These are phyloP conservation scores for Pyrocephalus nanus DNA, from an alignment of 2,797 vertebrate species.

Conservation along the genomic window DNA sequence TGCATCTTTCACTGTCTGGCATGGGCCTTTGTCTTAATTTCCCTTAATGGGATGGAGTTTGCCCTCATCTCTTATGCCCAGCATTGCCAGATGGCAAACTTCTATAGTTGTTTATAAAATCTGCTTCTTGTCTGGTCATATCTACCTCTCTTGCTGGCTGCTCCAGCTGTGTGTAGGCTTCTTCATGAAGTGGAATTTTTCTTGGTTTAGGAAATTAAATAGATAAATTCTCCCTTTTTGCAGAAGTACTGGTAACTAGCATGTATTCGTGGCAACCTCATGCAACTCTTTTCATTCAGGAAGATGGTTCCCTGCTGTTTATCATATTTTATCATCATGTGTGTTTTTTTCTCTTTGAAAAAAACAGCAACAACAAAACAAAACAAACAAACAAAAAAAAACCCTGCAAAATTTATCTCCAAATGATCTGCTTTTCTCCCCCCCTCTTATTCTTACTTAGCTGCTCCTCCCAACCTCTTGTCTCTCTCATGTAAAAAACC, in stretches of 20 bases:
- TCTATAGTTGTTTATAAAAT: neutral
- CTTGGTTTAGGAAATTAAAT: neutral
- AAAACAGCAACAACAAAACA: neutral
- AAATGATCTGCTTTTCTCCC: fast-evolving
- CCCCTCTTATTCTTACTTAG: neutral
- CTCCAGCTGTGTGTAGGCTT: neutral
- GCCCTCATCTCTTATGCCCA: neutral
- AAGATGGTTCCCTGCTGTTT: neutral
- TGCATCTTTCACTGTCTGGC: neutral
- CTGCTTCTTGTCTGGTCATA: neutral
- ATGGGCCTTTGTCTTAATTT: neutral
- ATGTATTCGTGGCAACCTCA: neutral
- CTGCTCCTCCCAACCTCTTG: neutral
- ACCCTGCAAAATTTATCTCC: neutral
- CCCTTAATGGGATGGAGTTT: neutral
- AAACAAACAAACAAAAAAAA: too few species aligned
- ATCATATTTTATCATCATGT: neutral
- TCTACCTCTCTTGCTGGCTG: neutral
- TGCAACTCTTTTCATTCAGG: neutral
- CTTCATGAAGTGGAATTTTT: neutral
- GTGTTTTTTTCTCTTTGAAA: neutral
- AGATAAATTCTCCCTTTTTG: neutral
- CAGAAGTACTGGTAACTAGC: neutral
- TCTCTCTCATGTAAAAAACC: neutral
- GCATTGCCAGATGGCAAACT: neutral